Base-by-base conservation (phyloP, 2,113 vertebrate genomes). In the Ictalurus furcatus region DNA sequence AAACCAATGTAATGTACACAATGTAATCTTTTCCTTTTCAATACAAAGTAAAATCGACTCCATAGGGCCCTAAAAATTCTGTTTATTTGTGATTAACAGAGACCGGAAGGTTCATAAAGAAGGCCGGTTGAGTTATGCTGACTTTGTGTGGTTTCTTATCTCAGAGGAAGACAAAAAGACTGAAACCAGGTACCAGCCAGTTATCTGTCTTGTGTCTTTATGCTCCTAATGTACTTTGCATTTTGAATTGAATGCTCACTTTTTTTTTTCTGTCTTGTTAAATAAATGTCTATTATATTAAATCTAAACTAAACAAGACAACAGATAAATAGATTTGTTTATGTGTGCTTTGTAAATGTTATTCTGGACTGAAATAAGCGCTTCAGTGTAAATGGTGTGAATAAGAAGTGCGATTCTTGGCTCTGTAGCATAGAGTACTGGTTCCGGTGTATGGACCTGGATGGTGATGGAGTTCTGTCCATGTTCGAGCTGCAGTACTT, bases 361-460 rank as follows among this genome's bases (percentile, higher is more conserved):
- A 28, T 69, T 4, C 11, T 25, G n/a, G 34, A 80, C 19, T 25
- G 52, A 74, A 25, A 73, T 59, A 56, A 58, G 28, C 34, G n/a
- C 6, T 63, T 63, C 19, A n/a, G 25, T 48, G 19, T 23, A 19
- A 8, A 61, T 80, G 12, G 23, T 0, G 2, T 85, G 19, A 84
- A 44, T 81, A 52, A 73, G 34, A 30, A 1, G 13, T 25, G 13
- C 3, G 44, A 14, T 23, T 85, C 28, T 83, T 84, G 13, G 59
- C 87, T 82, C 76, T 91, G 73, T 94, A 99, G 98, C 93, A 97
- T 98, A 87, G 98, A 99, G 94, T 99, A 99, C 94, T 99, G 98
- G 98, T 99, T 99, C 95, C 98, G 98, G 92, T 98, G 98, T 90
- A 98, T 99, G 98, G 98, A 99, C 92, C 93, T 99, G 86, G 97